A percentile compares a stretch with the other conserved stretches of the same genome.
Conservation (phyloP, 2,888 invertebrate genomes). For the Drosophila parthenogenetica region DNA sequence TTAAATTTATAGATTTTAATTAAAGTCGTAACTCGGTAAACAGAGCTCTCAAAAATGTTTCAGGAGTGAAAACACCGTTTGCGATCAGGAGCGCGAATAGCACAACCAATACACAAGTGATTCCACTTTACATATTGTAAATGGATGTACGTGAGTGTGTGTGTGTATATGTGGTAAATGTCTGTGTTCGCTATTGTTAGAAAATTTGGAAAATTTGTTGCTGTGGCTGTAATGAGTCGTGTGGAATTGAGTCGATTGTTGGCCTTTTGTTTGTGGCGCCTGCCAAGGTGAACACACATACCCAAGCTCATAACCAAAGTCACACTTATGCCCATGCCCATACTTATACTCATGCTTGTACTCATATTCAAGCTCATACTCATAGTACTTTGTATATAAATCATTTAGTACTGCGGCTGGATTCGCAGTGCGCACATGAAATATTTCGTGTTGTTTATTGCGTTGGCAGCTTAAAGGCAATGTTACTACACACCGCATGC, state of each 20-base stretch:
- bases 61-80: slow-evolving; percentile 10
- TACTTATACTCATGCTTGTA: slow-evolving; percentile 15
- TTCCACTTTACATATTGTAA: slow-evolving; percentile 35
- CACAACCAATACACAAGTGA: slow-evolving; percentile 49
- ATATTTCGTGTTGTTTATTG: slow-evolving; percentile 69
- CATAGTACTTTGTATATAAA: slow-evolving; percentile 71
- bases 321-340: slow-evolving; percentile 5
- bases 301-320: slow-evolving; percentile 15
- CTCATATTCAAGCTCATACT: slow-evolving; percentile 14
- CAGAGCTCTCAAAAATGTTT: slow-evolving; percentile 16
- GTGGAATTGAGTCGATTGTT: slow-evolving; percentile 56
- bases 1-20: slow-evolving; percentile 14
- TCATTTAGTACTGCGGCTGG: slow-evolving; percentile 70
- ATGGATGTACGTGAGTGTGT: slow-evolving; percentile 4
- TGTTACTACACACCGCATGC: slow-evolving; percentile 23
- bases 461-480: slow-evolving; percentile 57
- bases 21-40: slow-evolving; percentile 3
- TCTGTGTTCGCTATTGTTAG: slow-evolving; percentile 45
- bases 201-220: slow-evolving; percentile 56
- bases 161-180: neutral
- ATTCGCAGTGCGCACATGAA: slow-evolving; percentile 76
- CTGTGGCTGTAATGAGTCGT: slow-evolving; percentile 45
- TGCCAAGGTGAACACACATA: slow-evolving; percentile 41
- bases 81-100: slow-evolving; percentile 6
- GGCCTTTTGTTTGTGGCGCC: slow-evolving; percentile 54